Evolutionary conservation across 2,888 invertebrate species (phyloP), one percentile per base, ranked within the genome.

Genomic region (Nomada flava): DNA sequence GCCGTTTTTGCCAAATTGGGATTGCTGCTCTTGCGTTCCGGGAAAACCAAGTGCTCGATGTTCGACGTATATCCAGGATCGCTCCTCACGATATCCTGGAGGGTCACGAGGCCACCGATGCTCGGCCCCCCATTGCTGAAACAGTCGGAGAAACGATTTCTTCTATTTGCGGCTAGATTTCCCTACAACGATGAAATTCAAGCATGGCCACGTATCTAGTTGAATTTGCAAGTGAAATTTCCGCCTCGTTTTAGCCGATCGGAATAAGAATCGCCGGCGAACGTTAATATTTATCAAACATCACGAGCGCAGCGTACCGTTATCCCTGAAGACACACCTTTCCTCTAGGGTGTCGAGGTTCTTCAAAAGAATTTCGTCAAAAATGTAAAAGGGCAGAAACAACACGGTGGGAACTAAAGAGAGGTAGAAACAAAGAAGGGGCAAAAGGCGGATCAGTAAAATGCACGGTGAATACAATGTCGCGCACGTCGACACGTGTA

Each of bases 31-130:
- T 94, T 94, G 80, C 94, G 93, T 75, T 94, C 93, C 26, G 95
- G 95, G 84, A 95, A 95, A 76, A 95, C 95, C 85, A 95, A 93
- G 89, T 95, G 95, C 88, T 95, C 95, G 90, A 95, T 95, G 90
- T 95, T 95, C 78, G 95, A 94, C 68, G 94, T 95, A 89, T 94
- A 95, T 83, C 95, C 94, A 42, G 95, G 95, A 93, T 94, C 94
- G 84, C 91, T 93, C 64, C 93, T 90, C 36, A 93, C 93, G 77
- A 93, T 92, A 83, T 93, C 93, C 83, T 92, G 93, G 64, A 93
- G 90, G 52, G 92, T 92, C 63, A 92, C 89, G 67, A 91, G 90
- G 83, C 91, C 73, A 50, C 88, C 87, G 62, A 83, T 82, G 82
- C 90, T 85, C n/a, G 88, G 76, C 52, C 88, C 90, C 29, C 91